Evolutionary conservation across 2,888 invertebrate genomes (phyloP).

Genomic region (Cephalotes varians): DNA sequence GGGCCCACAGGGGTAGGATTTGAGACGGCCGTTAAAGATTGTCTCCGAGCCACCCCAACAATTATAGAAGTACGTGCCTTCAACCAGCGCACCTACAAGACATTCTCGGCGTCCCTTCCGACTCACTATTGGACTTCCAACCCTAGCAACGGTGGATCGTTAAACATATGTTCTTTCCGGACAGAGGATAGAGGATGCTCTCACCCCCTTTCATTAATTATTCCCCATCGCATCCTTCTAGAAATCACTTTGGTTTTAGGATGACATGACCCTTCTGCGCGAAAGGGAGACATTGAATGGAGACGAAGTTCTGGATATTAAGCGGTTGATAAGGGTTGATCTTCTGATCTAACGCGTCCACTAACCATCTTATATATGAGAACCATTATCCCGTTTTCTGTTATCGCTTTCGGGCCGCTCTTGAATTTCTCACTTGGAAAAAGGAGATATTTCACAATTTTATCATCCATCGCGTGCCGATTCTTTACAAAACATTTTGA

Average conservation of each 20-base stretch:
- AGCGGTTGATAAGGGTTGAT: slow-evolving; percentile 48
- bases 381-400: slow-evolving; percentile 8
- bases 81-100: slow-evolving; percentile 54
- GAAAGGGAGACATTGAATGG: slow-evolving; percentile 49
- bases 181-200: slow-evolving; percentile 73
- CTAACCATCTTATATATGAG: too few relatives aligned
- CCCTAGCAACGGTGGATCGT: slow-evolving; percentile 72
- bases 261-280: slow-evolving; percentile 45
- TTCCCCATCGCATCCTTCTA: slow-evolving; percentile 70
- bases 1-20: slow-evolving; percentile 65
- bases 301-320: slow-evolving; percentile 47
- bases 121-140: slow-evolving; percentile 65
- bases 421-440: background rate
- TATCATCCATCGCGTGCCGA: background rate
- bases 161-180: slow-evolving; percentile 78
- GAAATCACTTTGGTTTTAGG: slow-evolving; percentile 23
- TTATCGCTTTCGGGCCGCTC: background rate
- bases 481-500: background rate
- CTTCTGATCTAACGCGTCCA: slow-evolving; percentile 23
- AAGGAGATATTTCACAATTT: background rate
- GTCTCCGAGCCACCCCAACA: slow-evolving; percentile 78
- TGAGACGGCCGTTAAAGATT: slow-evolving; percentile 76
- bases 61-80: slow-evolving; percentile 82
- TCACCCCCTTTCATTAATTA: slow-evolving; percentile 81
- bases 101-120: slow-evolving; percentile 42